Base-by-base conservation (phyloP, 2,797 vertebrate species). In the Anguilla marmorata region DNA sequence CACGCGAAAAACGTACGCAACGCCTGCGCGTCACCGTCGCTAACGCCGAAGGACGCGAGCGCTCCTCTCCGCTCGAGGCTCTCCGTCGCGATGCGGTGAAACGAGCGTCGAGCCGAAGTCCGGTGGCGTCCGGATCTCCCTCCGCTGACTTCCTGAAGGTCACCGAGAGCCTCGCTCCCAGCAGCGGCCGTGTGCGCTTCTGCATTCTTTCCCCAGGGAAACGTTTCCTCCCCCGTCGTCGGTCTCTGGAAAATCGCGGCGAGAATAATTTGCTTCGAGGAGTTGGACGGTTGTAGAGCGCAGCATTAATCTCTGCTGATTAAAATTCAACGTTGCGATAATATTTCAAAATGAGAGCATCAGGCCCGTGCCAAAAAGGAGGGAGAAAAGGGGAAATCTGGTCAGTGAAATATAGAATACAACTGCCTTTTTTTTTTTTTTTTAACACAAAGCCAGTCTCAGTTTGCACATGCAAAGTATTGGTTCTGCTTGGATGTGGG, bases 301-400 rank as follows among this genome's bases (percentile, higher is more conserved):
- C 79, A 63, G 52, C 86, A 89, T 85, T 60, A 86, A 89, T 89
- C 88, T 87, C 60, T 33, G 69, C 56, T 87, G 86, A 89, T 89
- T 89, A 85, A 87, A 86, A 87, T 84, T 85, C 86, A 85, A 79
- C 37, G 37, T 89, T 63, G 63, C 52, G 54, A 86, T 80, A 83
- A 82, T 86, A 66, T 87, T 87, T 87, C 45, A 82, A 87, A 86
- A 50, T 19, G 86, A 37, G 41, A 30, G 83, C 66, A 56, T 86
- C 84, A 72, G 41, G 21, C n/a, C 60, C 60, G 52, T 85, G 82
- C 82, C 87, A 87, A 84, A 84, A 87, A 58, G 45, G 21, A 48
- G 27, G 9, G 5, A 30, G 21, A 66, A 50, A 27, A 27, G 24
- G 21, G 12, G 85, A 48, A 85, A 54, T 58, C 8, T 74, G n/a